Evolutionary conservation across 2,113 vertebrate genomes (phyloP).

Genomic region (Mormyrus iriodes): DNA sequence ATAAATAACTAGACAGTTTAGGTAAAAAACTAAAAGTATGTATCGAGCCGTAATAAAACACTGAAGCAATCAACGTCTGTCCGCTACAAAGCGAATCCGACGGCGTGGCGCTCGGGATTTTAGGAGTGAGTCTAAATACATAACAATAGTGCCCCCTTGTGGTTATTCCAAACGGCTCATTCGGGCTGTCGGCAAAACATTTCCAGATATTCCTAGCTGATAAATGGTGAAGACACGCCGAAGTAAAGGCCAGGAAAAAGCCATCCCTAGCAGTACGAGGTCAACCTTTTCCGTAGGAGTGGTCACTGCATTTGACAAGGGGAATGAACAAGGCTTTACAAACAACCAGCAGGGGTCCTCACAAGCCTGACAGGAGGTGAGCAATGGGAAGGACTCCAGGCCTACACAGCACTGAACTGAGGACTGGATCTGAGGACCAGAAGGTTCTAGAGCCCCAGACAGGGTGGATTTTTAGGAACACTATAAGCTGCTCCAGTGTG

Average conservation of each 20-base stretch:
- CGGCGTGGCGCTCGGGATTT: neutral
- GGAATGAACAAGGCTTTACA: neutral
- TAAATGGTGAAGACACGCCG: neutral
- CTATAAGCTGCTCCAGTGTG: neutral
- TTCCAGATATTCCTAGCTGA: neutral
- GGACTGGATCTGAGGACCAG: neutral
- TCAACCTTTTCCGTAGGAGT: neutral
- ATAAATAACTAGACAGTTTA: neutral
- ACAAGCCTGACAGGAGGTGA: neutral
- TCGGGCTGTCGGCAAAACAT: neutral
- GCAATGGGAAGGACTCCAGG: neutral
- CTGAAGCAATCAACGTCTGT: neutral
- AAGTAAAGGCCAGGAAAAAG: neutral
- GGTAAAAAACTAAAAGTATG: neutral
- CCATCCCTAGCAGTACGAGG: neutral
- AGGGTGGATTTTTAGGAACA: neutral
- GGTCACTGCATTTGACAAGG: neutral
- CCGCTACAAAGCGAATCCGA: neutral
- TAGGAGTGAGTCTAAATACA: neutral
- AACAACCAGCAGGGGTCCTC: neutral
- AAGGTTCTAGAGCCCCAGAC: neutral
- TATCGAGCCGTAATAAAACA: neutral
- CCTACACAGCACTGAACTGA: too few species aligned
- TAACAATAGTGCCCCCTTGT: slow-evolving; percentile 3
- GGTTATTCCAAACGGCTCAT: neutral